Evolutionary conservation across 2,888 invertebrate species (phyloP), one percentile per base, ranked within the genome.

Genomic region (Stenotaenia linearis): DNA sequence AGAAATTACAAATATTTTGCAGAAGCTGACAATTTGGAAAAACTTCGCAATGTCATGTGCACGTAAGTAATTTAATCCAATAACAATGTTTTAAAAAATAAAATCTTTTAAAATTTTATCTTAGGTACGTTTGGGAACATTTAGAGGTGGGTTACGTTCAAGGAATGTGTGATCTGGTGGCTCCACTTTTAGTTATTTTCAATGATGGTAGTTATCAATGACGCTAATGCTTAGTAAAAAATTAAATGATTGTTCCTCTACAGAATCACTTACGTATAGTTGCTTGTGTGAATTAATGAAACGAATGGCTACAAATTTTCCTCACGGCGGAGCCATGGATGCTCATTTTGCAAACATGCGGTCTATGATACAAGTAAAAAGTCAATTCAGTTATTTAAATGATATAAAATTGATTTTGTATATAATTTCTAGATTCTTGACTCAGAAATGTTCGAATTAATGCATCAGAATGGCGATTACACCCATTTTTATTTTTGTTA

Each of bases 401-500:
- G n/a, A 45, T 6, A 12, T 25, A 9, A n/a, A n/a, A 37, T 45
- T 25, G n/a, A 45, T 45, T 1, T 45, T 37, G 0, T 75, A 7
- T 32, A n/a, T n/a, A n/a, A 21, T 25, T 77, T 93, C 79, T 93
- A 96, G 89, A 95, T 97, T 82, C 87, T 97, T 83, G 97, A 98
- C 86, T 92, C 94, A 30, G 96, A 97, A 88, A 89, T 98, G 89
- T 96, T 95, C 87, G 95, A 96, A 84, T 88, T 96, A 85, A 96
- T 97, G 93, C 95, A 96, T 84, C 93, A 94, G 78, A 94, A 96
- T 86, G 96, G 96, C 0, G 97, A 98, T 87, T 97, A 96, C 87
- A 97, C 96, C 3, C 97, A 98, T 86, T 96, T 98, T 87, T 98
- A 97, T 88, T 98, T 97, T 88, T 96, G 96, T 87, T 98, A 98